Conservation (phyloP, 2,888 invertebrate genomes). For the Apamea sordens region DNA sequence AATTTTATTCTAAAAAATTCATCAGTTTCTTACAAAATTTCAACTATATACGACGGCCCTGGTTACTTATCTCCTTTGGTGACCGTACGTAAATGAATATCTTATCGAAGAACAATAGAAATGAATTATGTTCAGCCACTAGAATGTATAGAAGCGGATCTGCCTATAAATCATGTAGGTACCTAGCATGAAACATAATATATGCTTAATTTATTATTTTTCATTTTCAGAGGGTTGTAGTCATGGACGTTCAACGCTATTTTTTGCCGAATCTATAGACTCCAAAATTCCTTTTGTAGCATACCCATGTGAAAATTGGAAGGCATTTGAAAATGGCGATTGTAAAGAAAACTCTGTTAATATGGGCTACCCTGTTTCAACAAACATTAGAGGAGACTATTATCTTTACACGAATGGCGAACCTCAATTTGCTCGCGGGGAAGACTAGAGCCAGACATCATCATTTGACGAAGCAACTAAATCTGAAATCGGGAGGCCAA, state of each 20-base stretch:
- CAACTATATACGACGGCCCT: too few species aligned
- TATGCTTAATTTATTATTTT: conserved; percentile 1
- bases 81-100: not conserved
- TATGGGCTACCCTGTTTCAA: conserved; percentile 90
- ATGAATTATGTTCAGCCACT: too few species aligned
- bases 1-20: too few species aligned
- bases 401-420: conserved; percentile 91
- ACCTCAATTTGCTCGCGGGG: conserved; percentile 88
- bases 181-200: not conserved
- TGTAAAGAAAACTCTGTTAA: conserved; percentile 77
- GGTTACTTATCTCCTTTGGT: too few species aligned
- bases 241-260: conserved; percentile 91
- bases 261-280: conserved; percentile 92
- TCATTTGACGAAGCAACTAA: not conserved
- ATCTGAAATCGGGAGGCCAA: not conserved
- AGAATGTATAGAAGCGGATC: not conserved
- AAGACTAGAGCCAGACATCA: conserved; percentile 24
- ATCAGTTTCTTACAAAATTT: too few species aligned
- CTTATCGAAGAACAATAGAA: not conserved
- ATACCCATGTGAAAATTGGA: conserved; percentile 90
- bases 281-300: conserved; percentile 88
- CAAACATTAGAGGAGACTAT: conserved; percentile 87
- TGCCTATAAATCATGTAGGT: not conserved
- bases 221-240: conserved; percentile 91
- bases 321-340: conserved; percentile 81